Evolutionary conservation across 2,888 invertebrate genomes (phyloP).

Genomic region (Cheilosia pagana): DNA sequence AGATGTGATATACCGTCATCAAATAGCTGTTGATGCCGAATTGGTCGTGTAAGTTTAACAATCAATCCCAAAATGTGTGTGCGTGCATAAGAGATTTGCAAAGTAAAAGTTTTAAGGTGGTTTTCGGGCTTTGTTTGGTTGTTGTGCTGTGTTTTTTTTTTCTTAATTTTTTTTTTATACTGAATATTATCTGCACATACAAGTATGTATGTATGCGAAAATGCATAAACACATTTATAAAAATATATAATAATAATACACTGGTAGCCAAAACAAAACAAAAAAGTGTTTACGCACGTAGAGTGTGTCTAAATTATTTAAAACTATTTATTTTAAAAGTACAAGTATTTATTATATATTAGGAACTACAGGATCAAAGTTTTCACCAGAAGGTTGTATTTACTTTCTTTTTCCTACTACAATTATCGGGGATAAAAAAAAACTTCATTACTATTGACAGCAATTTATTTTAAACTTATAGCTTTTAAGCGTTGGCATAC

Average conservation of each 20-base stretch:
- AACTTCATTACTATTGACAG: too few relatives aligned
- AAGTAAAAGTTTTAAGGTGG: constrained; percentile 57
- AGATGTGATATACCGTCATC: constrained; percentile 40
- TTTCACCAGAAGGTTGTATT: background rate
- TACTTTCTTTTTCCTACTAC: too few relatives aligned
- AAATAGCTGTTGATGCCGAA: constrained; percentile 59
- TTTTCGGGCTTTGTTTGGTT: constrained; percentile 67
- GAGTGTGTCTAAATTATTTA: too few relatives aligned
- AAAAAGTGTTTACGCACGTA: background rate
- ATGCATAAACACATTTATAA: constrained; percentile 23
- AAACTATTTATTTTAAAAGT: too few relatives aligned
- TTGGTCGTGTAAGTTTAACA: constrained; percentile 64
- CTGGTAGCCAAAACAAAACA: constrained; percentile 36
- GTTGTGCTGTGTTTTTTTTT: constrained; percentile 57
- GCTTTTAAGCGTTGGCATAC: too few relatives aligned
- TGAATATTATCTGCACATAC: constrained; percentile 48
- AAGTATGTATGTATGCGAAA: constrained; percentile 22
- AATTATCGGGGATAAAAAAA: too few relatives aligned
- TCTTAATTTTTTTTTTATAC: constrained; percentile 20
- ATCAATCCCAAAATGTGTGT: constrained; percentile 60
- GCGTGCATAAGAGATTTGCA: constrained; percentile 63
- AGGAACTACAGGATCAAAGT: background rate
- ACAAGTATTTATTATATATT: too few relatives aligned
- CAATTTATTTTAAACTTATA: too few relatives aligned
- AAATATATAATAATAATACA: constrained; percentile 19